Evolutionary conservation across 2,797 vertebrate genomes (phyloP), one percentile per base, ranked within the genome.

Genomic region (Ctenosaura bakeri): DNA sequence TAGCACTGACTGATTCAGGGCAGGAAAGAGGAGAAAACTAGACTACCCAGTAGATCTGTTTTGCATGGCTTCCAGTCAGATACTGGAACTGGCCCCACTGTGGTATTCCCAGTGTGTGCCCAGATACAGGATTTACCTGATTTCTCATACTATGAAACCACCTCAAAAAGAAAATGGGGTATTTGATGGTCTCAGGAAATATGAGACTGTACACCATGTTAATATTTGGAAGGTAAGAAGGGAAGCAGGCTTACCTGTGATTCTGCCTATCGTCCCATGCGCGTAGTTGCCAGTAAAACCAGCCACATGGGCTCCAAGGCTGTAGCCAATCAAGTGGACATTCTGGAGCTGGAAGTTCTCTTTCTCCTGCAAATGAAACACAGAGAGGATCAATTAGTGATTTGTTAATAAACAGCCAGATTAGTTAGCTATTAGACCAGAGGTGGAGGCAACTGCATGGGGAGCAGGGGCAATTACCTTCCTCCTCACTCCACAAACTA

Each of bases 271-370:
- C 0, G 93, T 98, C 26, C 99, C 98, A 1, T 62, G 96, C 9
- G 98, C 98, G 0, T 97, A 97, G 13, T 97, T 98, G 12, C 99
- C 99, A 0, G 98, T 98, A 0, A 97, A 99, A 26, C 99, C 99
- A 0, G 99, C 99, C 0, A 99, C 98, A 0, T 99, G 99, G 4
- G 99, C 99, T 0, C 99, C 99, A 7, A 99, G 97, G 94, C 99
- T 99, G 95, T 99, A 99, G 92, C 99, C 99, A 1, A 99, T 99
- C 94, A 99, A 96, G 93, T 99, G 99, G 81, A 99, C 98, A 0
- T 98, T 98, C 83, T 96, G 74, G 0, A 99, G 96, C 62, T 97
- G 96, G 79, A 99, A 97, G 18, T 95, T 96, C 0, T 97, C 95
- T 88, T 98, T 97, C 35, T 98, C 98, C 99, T 99, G 96, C 92